These are phyloP conservation scores for Tapera naevia DNA, from an alignment of 2,797 vertebrate species.

Conservation along the genomic window DNA sequence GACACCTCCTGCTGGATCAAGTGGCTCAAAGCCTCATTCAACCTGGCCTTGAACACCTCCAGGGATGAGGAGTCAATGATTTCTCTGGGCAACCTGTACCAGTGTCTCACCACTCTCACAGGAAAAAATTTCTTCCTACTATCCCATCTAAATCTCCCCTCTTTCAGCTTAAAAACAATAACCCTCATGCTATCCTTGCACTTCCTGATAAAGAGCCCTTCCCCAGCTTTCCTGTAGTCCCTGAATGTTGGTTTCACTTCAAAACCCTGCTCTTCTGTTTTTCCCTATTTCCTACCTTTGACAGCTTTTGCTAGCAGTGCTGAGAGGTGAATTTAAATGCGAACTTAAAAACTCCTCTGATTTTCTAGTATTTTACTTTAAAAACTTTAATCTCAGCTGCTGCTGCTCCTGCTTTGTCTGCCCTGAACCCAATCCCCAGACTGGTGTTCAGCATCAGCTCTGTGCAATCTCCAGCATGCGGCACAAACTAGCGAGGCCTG, in stretches of 20 bases:
- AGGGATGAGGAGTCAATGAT: too few species aligned
- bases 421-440: fast-evolving
- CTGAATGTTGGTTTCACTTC: neutral
- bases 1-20: too few species aligned
- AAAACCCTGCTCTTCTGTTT: neutral
- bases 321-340: neutral
- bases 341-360: neutral
- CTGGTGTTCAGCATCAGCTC: fast-evolving
- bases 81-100: too few species aligned
- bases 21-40: too few species aligned
- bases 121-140: too few species aligned
- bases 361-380: neutral
- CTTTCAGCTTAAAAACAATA: too few species aligned
- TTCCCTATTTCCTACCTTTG: neutral
- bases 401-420: neutral
- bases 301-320: neutral
- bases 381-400: neutral
- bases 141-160: too few species aligned
- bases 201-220: too few species aligned
- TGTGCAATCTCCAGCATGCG: fast-evolving
- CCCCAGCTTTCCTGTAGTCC: too few species aligned
- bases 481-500: neutral
- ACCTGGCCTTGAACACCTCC: too few species aligned
- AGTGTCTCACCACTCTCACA: too few species aligned
- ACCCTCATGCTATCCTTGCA: too few species aligned